Base-by-base conservation (phyloP, 2,888 invertebrate genomes). In the Pandemis heparana region DNA sequence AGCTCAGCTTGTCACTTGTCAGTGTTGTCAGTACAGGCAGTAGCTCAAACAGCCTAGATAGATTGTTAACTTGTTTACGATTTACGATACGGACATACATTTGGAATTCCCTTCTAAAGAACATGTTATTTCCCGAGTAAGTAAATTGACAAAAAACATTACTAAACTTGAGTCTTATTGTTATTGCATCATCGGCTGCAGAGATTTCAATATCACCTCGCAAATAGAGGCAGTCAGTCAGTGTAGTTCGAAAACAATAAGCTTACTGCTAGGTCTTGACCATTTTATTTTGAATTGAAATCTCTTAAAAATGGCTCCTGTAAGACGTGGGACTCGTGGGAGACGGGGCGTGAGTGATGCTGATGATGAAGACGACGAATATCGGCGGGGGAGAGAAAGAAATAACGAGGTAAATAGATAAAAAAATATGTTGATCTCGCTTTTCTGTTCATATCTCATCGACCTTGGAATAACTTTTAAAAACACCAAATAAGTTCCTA, bases 321-420 rank as follows among this genome's bases (percentile, higher is more conserved):
- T 83, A 18, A 92, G 93, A 80, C 88, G 90, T 75, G 87, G 86
- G 77, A 88, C 92, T 80, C 88, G 90, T 75, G 87, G 86, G 77
- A 88, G 86, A 83, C 87, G 87, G 68, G 91, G 87, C 14, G 94
- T 95, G 74, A 95, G 95, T 71, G 96, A 96, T 76, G 95, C 95
- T 12, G 96, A 96, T 67, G 96, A 96, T 79, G 96, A 96, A 63
- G 96, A 96, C 67, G 97, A 96, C 14, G 96, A 96, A 79, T 97
- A 97, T 83, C 94, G 97, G 74, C 95, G 95, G 79, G 95, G 96
- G 67, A 92, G 97, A 51, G 97, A 97, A 82, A 95, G 97, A 81
- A 97, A 97, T 90, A 97, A 97, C 90, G 95, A 96, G 95, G 97
- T 96, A 90, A 77, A 71, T 51, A 23, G 14, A n/a, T n/a, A 14